phyloP scores from a whole-genome alignment of 2,888 invertebrate genomes.

The Halictus quadricinctus region DNA sequence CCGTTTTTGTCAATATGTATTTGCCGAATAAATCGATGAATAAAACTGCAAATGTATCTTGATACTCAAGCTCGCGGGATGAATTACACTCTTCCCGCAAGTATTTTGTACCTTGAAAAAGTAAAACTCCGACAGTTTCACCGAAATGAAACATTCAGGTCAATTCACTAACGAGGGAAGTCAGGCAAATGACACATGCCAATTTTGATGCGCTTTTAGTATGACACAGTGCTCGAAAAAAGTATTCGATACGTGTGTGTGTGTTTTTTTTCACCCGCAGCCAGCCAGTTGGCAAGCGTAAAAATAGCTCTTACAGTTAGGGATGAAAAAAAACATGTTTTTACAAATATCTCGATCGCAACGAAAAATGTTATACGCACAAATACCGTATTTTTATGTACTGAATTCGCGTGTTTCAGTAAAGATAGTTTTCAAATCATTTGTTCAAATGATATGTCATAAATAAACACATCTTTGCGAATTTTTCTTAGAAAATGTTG shows the following conservation, averaged over 20 bases:
- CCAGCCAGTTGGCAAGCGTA: background rate
- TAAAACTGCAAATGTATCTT: background rate
- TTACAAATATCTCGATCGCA: background rate
- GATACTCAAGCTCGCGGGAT: background rate
- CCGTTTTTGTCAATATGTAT: background rate
- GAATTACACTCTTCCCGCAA: background rate
- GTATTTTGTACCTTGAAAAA: background rate
- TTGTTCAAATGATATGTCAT: background rate
- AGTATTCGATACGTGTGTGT: background rate
- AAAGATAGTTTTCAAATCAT: background rate
- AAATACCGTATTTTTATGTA: background rate
- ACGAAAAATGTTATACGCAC: background rate
- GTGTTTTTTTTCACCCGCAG: background rate
- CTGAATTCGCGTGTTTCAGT: background rate
- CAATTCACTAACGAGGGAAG: background rate
- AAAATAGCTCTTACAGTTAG: background rate
- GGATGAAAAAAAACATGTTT: background rate
- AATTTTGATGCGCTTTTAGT: constrained; percentile 5
- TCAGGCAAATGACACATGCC: background rate
- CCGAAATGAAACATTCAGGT: background rate
- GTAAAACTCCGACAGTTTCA: background rate
- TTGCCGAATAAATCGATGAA: background rate
- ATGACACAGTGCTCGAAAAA: background rate
- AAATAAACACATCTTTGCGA: background rate
- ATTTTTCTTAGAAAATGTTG: background rate